Evolutionary conservation across 1,140 invertebrate species (phyloP), one percentile per base, ranked within the genome.

Genomic region (Dufourea novaeangliae): DNA sequence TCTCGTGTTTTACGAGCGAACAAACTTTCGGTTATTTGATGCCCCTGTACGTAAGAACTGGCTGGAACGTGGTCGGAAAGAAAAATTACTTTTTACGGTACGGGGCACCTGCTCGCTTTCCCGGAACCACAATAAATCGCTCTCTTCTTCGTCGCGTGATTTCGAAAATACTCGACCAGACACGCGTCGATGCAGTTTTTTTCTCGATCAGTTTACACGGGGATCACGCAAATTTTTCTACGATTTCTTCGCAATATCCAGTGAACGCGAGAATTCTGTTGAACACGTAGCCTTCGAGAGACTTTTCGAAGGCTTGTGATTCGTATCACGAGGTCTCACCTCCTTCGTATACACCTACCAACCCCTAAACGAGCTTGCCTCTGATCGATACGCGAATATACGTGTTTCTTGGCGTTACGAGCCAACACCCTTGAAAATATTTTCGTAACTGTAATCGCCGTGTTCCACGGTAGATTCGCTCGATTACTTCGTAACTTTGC

Each of bases 361-460:
- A 34, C 29, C 39, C 22, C 29, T n/a, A 50, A 76, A 76, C 37
- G 39, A 27, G 32, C 10, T n/a, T 34, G 29, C 41, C 25, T 1
- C 41, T 73, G 70, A 82, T 82, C 70, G 71, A 82, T 80, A 68
- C 71, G 56, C 22, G 37, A n/a, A n/a, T n/a, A 63, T 81, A 82
- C 71, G 79, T 76, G 80, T 52, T 34, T 14, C 34, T n/a, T n/a
- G n/a, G 66, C 34, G 41, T 80, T 46, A 41, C 25, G 32, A 62
- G 54, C 54, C 20, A 52, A 39, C 71, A 70, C 59, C 50, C 29
- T 37, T 37, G 34, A 46, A 70, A 64, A 66, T 50, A 44, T 14
- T 52, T 50, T 37, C 50, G 17, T n/a, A 37, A 44, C 41, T 61
- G 37, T 67, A 46, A 74, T 57, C 59, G 34, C 22, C 20, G 17